phyloP scores from a whole-genome alignment of 2,113 vertebrate genomes.

The Elachura formosa region DNA sequence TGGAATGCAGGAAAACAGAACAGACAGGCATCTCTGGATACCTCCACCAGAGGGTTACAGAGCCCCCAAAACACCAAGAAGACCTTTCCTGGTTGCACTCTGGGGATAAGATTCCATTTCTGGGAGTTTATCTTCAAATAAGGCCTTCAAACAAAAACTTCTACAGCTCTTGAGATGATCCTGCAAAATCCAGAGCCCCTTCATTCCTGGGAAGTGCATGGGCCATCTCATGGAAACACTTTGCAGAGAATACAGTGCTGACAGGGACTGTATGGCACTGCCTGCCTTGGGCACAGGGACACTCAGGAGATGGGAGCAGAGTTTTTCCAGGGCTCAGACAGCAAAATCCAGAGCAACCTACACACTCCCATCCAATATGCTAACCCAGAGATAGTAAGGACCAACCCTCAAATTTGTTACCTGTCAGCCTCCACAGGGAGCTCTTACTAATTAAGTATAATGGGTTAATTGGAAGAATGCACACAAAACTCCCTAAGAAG shows the following conservation, averaged over 20 bases:
- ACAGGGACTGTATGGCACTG: not conserved
- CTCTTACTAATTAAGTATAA: not conserved
- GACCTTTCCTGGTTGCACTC: not conserved
- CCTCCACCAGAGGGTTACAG: not conserved
- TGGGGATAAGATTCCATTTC: not conserved
- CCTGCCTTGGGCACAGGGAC: not conserved
- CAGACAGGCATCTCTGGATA: not conserved
- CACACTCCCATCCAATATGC: not conserved
- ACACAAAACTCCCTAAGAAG: not conserved
- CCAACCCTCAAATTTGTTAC: not conserved
- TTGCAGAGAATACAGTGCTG: not conserved
- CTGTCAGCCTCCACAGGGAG: not conserved
- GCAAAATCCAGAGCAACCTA: not conserved
- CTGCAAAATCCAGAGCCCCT: not conserved
- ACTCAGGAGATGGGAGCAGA: not conserved
- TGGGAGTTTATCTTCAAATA: not conserved
- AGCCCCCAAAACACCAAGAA: not conserved
- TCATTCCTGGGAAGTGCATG: not conserved
- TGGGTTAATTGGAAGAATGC: not conserved
- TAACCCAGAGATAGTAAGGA: not conserved
- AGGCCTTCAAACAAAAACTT: not conserved
- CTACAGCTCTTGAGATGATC: not conserved
- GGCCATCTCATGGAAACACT: not conserved
- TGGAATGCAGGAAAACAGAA: not conserved
- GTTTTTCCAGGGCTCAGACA: not conserved